These are phyloP conservation scores for Anthophora plumipes DNA, from an alignment of 2,888 invertebrate species.

Conservation along the genomic window DNA sequence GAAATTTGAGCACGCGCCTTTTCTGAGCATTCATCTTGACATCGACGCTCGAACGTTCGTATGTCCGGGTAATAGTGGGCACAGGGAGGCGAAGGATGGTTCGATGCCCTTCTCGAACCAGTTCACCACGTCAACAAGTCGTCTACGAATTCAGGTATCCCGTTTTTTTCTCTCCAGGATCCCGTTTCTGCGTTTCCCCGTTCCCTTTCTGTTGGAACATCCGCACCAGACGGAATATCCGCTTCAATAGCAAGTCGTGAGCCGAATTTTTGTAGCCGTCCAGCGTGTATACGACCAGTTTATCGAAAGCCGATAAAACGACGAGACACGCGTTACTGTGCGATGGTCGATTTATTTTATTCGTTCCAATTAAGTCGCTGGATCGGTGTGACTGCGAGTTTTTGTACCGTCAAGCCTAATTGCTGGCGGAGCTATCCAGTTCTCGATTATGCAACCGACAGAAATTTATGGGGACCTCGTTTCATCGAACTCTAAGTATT, in stretches of 20 bases:
- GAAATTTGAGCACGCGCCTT: conserved; percentile 18
- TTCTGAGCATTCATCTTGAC: conserved; percentile 2
- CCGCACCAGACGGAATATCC: conserved; percentile 23
- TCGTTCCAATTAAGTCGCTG: conserved; percentile 4
- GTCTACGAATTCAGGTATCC: conserved; percentile 48
- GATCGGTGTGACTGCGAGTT: neutral
- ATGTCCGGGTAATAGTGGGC: neutral
- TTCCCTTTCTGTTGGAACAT: neutral
- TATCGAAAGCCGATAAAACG: conserved; percentile 14
- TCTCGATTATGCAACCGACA: neutral
- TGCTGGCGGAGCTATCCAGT: neutral
- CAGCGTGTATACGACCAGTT: conserved; percentile 21
- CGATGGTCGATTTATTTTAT: neutral
- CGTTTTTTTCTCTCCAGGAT: conserved; percentile 30
- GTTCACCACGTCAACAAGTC: conserved; percentile 44
- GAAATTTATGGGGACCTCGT: conserved; percentile 27
- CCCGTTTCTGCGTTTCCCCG: conserved; percentile 36
- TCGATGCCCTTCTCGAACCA: conserved; percentile 47
- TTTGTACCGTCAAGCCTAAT: neutral
- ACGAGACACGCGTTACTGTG: neutral
- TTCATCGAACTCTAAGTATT: conserved; percentile 36
- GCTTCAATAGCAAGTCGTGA: conserved; percentile 2
- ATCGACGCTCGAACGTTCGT: neutral
- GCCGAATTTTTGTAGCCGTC: neutral
- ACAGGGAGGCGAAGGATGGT: conserved; percentile 3